phyloP scores from a whole-genome alignment of 2,888 invertebrate species.

The Drosophila nr. perissopoda region DNA sequence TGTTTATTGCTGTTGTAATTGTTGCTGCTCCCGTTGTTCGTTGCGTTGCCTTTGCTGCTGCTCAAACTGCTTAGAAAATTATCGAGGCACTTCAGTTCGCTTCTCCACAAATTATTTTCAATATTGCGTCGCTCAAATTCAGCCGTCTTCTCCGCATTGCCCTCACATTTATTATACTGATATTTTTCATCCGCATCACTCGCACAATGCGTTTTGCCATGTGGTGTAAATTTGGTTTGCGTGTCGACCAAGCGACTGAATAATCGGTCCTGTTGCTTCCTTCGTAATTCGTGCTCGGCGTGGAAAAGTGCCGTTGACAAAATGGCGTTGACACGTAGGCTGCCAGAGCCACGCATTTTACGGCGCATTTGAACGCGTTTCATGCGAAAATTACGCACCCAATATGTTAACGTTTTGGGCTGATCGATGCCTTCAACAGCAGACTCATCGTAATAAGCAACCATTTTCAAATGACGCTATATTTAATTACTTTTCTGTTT shows the following conservation, averaged over 20 bases:
- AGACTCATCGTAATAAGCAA: conserved; percentile 63
- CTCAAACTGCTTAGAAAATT: conserved; percentile 87
- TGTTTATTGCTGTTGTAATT: conserved; percentile 43
- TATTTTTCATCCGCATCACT: conserved; percentile 50
- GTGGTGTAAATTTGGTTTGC: conserved; percentile 82
- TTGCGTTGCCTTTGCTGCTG: conserved; percentile 51
- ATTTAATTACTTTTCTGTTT: conserved; percentile 42
- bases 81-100: conserved; percentile 87
- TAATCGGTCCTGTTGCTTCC: conserved; percentile 86
- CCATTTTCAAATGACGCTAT: conserved; percentile 60
- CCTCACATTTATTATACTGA: conserved; percentile 30
- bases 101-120: conserved; percentile 83
- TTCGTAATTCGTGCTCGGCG: conserved; percentile 86
- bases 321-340: conserved; percentile 87
- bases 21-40: conserved; percentile 27
- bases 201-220: conserved; percentile 62
- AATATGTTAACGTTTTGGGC: conserved; percentile 84
- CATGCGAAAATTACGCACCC: conserved; percentile 86
- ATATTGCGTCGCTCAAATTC: conserved; percentile 73
- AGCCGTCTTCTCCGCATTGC: conserved; percentile 47
- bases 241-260: conserved; percentile 86
- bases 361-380: conserved; percentile 86
- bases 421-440: conserved; percentile 54
- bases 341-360: conserved; percentile 84
- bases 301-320: conserved; percentile 86